Percentiles rank a stretch among this genome's conserved stretches.
Evolutionary conservation across 2,113 vertebrate species (phyloP).

Genomic region (Coturnix japonica): DNA sequence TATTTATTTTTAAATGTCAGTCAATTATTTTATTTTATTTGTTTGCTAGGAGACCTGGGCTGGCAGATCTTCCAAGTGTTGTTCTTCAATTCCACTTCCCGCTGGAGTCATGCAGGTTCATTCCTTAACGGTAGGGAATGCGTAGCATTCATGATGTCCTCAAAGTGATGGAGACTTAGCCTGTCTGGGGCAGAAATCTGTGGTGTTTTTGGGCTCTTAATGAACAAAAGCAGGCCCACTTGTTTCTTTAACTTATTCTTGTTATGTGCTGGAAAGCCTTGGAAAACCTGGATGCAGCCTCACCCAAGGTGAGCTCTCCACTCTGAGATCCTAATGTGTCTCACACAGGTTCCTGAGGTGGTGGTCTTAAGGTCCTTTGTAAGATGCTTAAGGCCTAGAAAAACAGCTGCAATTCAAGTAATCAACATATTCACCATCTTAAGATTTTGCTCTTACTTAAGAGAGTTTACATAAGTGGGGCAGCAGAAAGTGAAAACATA

Average conservation of each 20-base stretch:
- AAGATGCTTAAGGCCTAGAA: background rate
- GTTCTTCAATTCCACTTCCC: background rate
- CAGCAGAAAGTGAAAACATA: background rate
- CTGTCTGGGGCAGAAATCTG: background rate
- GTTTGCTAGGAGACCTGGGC: background rate
- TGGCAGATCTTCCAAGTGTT: background rate
- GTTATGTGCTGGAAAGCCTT: background rate
- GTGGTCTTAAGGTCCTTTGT: background rate
- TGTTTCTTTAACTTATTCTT: background rate
- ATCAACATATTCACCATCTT: background rate
- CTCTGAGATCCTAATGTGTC: background rate
- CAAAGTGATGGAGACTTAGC: background rate
- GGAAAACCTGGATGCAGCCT: background rate
- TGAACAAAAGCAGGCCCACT: background rate
- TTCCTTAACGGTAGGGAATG: background rate
- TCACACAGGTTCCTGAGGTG: background rate
- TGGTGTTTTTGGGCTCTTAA: background rate
- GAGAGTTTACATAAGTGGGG: background rate
- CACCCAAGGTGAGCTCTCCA: background rate
- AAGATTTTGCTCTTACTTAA: background rate
- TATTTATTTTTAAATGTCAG: background rate
- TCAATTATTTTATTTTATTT: background rate
- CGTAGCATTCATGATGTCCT: background rate
- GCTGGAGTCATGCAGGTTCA: background rate
- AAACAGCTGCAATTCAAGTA: background rate